phyloP scores from a whole-genome alignment of 1,140 invertebrate genomes.

The Akabosia matsudoensis region DNA sequence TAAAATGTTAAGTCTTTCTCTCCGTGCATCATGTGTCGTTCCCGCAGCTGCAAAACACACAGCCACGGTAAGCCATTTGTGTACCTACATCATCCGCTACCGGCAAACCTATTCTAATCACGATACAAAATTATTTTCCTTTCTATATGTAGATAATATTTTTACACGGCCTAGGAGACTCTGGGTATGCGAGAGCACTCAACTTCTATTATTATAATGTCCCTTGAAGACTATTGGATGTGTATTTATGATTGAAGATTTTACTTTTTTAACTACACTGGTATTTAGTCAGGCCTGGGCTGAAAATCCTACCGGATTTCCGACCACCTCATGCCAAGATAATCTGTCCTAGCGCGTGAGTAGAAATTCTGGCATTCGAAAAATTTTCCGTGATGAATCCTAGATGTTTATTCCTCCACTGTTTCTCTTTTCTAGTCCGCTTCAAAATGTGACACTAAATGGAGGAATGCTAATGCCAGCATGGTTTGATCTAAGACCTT shows the following conservation, averaged over 20 bases:
- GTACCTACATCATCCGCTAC: too few relatives aligned
- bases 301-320: slow-evolving; percentile 7
- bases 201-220: too few relatives aligned
- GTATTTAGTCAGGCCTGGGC: slow-evolving; percentile 1
- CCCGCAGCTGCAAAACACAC: slow-evolving; percentile 1
- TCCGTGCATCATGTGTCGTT: neutral
- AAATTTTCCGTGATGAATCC: neutral
- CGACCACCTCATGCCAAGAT: slow-evolving; percentile 21
- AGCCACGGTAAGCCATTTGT: neutral
- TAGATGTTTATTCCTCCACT: neutral
- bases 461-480: neutral
- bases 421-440: neutral
- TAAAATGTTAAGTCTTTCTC: neutral
- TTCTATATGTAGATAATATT: slow-evolving; percentile 16
- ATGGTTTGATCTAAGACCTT: slow-evolving; percentile 11
- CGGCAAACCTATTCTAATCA: neutral
- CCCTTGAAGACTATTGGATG: too few relatives aligned
- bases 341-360: slow-evolving; percentile 23
- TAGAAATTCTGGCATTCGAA: neutral
- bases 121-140: neutral
- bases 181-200: slow-evolving; percentile 2
- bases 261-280: too few relatives aligned
- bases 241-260: too few relatives aligned
- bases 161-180: slow-evolving; percentile 7
- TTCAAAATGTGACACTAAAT: slow-evolving; percentile 11